Conservation (phyloP, 92 coral and sea anemone genomes). For the Hydrozoanthus gracilis region DNA sequence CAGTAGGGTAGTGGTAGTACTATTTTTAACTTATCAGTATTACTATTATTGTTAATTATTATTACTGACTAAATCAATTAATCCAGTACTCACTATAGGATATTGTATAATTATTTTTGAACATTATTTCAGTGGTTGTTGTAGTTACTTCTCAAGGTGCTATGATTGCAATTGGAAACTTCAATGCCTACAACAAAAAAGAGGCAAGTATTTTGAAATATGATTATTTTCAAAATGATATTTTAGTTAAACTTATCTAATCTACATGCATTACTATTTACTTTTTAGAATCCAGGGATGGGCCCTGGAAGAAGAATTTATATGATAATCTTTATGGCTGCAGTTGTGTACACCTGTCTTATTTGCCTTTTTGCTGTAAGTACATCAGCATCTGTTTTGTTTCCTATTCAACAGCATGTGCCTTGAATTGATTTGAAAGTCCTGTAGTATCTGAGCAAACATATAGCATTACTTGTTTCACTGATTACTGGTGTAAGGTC, state of each 20-base stretch:
- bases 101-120: background rate
- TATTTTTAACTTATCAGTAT: too few relatives aligned
- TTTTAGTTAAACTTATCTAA: background rate
- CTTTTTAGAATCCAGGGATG: slow-evolving; percentile 79
- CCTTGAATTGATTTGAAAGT: background rate
- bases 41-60: too few relatives aligned
- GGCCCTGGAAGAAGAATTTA: slow-evolving; percentile 91
- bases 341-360: slow-evolving; percentile 85
- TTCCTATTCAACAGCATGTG: background rate
- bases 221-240: background rate
- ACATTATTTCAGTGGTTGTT: slow-evolving; percentile 57
- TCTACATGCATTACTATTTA: background rate
- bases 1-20: too few relatives aligned
- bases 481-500: too few relatives aligned
- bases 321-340: slow-evolving; percentile 84
- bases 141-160: slow-evolving; percentile 77
- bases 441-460: too few relatives aligned
- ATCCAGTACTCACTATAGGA: too few relatives aligned
- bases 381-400: background rate
- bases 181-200: slow-evolving; percentile 79
- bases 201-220: slow-evolving; percentile 51
- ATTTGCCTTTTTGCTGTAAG: slow-evolving; percentile 90
- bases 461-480: too few relatives aligned
- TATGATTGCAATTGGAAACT: slow-evolving; percentile 82
- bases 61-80: too few relatives aligned